These are phyloP conservation scores for Bombyx huttoni DNA, from an alignment of 2,888 invertebrate species.

Conservation along the genomic window DNA sequence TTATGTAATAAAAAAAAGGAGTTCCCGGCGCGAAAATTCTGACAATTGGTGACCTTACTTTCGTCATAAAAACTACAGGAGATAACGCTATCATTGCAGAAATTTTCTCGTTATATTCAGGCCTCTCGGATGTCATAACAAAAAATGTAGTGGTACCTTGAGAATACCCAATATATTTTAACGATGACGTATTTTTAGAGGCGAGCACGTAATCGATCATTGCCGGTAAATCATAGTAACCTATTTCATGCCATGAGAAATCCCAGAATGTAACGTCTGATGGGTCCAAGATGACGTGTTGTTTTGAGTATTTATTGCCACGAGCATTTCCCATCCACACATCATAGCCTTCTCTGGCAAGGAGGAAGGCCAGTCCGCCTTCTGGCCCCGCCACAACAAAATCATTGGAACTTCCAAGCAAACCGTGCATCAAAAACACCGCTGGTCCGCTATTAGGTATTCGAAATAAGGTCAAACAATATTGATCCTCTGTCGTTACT, in stretches of 20 bases:
- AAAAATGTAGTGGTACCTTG: constrained; percentile 76
- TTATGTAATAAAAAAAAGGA: constrained; percentile 20
- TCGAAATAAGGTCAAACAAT: constrained; percentile 31
- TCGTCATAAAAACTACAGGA: constrained; percentile 68
- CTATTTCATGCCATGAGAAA: constrained; percentile 88
- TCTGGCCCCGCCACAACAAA: constrained; percentile 37
- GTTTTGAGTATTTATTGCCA: constrained; percentile 78
- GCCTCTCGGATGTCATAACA: constrained; percentile 64
- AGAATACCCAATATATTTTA: constrained; percentile 82
- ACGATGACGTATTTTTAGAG: constrained; percentile 55
- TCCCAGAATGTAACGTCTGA: constrained; percentile 72
- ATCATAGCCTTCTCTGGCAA: constrained; percentile 76
- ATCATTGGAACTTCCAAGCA: constrained; percentile 44
- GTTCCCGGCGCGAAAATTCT: constrained; percentile 32
- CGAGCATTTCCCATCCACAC: constrained; percentile 87
- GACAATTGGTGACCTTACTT: constrained; percentile 40
- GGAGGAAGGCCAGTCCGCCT: constrained; percentile 43
- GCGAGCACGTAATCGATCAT: constrained; percentile 80
- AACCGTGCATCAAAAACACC: constrained; percentile 48
- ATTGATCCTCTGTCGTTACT: constrained; percentile 38
- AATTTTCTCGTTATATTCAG: constrained; percentile 71
- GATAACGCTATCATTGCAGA: constrained; percentile 68
- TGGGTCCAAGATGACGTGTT: constrained; percentile 53
- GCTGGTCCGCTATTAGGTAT: constrained; percentile 34
- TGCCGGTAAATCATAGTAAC: constrained; percentile 81